Evolutionary conservation across 1,140 invertebrate species (phyloP).

Genomic region (Coelopa frigida): DNA sequence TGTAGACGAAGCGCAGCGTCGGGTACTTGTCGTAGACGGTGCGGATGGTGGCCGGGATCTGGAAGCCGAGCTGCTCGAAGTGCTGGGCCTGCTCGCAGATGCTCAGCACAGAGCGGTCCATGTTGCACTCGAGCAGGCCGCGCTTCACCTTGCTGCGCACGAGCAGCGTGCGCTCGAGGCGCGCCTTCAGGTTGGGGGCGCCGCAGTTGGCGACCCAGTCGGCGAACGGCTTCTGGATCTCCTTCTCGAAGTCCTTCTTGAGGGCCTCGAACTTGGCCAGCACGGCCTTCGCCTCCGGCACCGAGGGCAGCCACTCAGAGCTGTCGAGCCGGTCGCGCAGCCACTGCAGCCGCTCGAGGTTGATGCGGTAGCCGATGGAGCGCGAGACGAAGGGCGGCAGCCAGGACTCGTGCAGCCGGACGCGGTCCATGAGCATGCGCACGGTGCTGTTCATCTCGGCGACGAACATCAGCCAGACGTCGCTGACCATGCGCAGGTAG

Average conservation of each 20-base stretch:
- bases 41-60: constrained; percentile 47
- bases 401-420: constrained; percentile 53
- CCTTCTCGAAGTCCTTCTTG: constrained; percentile 23
- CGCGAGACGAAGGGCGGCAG: constrained; percentile 62
- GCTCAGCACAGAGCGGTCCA: constrained; percentile 49
- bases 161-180: constrained; percentile 65
- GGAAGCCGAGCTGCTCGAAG: constrained; percentile 50
- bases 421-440: constrained; percentile 58
- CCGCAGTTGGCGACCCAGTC: constrained; percentile 54
- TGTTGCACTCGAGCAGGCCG: constrained; percentile 69
- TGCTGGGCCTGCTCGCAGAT: constrained; percentile 36
- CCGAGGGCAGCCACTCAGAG: constrained; percentile 31
- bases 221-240: constrained; percentile 42
- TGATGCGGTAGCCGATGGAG: constrained; percentile 26
- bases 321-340: constrained; percentile 23
- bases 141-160: constrained; percentile 54
- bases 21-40: constrained; percentile 57
- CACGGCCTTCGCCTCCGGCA: constrained; percentile 18
- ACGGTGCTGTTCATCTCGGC: constrained; percentile 69
- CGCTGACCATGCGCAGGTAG: constrained; percentile 56
- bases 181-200: constrained; percentile 52
- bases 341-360: constrained; percentile 29
- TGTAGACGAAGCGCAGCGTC: constrained; percentile 58
- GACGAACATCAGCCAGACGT: constrained; percentile 65
- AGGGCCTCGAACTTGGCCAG: constrained; percentile 28